Percentiles rank a stretch among this genome's conserved stretches.
These are phyloP conservation scores for Kryptolebias marmoratus DNA, from an alignment of 2,113 vertebrate species.

Conservation along the genomic window DNA sequence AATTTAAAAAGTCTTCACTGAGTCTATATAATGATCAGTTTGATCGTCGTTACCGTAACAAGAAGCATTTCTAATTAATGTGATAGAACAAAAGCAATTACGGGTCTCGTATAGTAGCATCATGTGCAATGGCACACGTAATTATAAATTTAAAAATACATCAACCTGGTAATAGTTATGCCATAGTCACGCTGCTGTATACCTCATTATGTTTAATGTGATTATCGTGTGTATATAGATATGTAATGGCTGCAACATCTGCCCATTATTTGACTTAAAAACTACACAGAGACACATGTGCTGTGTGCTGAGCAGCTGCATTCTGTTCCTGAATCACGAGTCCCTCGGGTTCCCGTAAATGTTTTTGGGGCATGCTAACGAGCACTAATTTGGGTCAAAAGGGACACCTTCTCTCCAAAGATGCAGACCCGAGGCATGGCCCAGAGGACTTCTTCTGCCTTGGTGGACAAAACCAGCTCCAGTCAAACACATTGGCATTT, in stretches of 20 bases:
- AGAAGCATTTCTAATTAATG: constrained; percentile 19
- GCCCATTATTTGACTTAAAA: constrained; percentile 33
- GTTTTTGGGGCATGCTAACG: constrained; percentile 55
- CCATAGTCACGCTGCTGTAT: constrained; percentile 11
- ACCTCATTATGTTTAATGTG: constrained; percentile 29
- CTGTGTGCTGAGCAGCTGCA: constrained; percentile 43
- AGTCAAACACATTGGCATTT: constrained; percentile 50
- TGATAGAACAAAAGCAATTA: constrained; percentile 33
- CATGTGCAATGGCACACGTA: constrained; percentile 33
- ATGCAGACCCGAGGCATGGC: constrained; percentile 26
- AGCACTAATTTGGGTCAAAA: constrained; percentile 63
- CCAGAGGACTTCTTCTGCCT: constrained; percentile 59
- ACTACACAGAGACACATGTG: background rate
- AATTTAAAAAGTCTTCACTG: constrained; percentile 20
- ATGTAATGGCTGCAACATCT: constrained; percentile 28
- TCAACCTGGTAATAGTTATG: constrained; percentile 12
- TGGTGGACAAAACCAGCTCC: constrained; percentile 49
- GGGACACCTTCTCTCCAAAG: constrained; percentile 46
- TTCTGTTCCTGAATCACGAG: constrained; percentile 39
- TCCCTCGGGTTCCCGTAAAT: constrained; percentile 50
- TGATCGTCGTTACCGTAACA: constrained; percentile 5
- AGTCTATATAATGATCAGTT: constrained; percentile 18
- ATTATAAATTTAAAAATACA: constrained; percentile 32
- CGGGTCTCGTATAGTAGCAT: background rate
- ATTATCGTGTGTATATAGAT: constrained; percentile 24